Conservation (phyloP, 2,888 invertebrate species). For the Cheilosia soror region DNA sequence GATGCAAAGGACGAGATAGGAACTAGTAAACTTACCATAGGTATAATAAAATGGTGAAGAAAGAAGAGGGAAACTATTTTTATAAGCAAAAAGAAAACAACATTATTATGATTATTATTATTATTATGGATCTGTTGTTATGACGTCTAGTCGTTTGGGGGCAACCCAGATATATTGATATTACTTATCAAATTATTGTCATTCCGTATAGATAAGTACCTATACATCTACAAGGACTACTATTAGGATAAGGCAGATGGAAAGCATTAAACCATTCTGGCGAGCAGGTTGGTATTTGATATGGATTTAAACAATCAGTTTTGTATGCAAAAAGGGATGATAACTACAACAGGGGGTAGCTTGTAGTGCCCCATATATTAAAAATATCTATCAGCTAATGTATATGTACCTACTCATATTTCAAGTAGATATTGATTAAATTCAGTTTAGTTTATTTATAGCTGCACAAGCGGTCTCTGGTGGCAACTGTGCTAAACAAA, state of each 20-base stretch:
- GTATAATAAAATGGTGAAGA: constrained; percentile 10
- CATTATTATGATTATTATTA: constrained; percentile 35
- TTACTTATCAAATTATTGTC: constrained; percentile 55
- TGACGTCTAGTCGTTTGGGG: constrained; percentile 43
- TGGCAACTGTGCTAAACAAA: too few relatives aligned
- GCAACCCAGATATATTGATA: constrained; percentile 48
- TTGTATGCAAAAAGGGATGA: neutral
- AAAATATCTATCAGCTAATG: too few relatives aligned
- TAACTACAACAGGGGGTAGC: neutral
- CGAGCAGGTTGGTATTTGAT: neutral
- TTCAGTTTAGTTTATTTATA: too few relatives aligned
- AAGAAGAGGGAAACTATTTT: neutral
- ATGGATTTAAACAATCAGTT: neutral
- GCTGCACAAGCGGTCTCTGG: too few relatives aligned
- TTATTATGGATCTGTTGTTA: constrained; percentile 32
- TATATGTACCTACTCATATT: too few relatives aligned
- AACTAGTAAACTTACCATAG: constrained; percentile 8
- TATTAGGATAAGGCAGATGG: neutral
- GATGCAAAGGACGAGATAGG: constrained; percentile 33
- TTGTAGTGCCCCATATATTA: neutral
- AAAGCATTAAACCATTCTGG: neutral
- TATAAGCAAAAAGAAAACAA: constrained; percentile 17
- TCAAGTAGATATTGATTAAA: too few relatives aligned
- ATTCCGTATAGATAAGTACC: neutral
- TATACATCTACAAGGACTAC: neutral